Evolutionary conservation across 2,888 invertebrate species (phyloP), one percentile per base, ranked within the genome.

Genomic region (Drosophila robusta): DNA sequence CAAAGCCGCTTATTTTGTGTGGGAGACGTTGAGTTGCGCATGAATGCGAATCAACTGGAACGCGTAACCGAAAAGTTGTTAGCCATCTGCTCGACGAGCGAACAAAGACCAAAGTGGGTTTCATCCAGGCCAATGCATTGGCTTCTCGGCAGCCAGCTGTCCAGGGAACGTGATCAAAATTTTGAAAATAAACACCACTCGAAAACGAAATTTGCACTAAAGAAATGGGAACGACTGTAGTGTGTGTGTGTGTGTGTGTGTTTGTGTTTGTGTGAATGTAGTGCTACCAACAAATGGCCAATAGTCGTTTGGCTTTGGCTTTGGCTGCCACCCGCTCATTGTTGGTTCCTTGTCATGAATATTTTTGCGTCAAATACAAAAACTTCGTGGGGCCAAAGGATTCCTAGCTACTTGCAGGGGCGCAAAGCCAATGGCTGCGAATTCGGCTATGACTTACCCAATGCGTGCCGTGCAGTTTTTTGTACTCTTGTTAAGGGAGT

Each of bases 341-440:
- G 57, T 38, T 58, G 58, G 12, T 52, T 38, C 55, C 51, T 65
- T 60, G 74, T 66, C 65, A 85, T 85, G 89, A 88, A 85, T 85
- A 85, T 85, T 74, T 89, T 89, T 77, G 67, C 80, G 83, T 86
- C 72, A 81, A 71, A 67, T 47, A 69, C 82, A 78, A 75, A 70
- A 84, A 69, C 70, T 70, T 70, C 54, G 32, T 41, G 44, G 32
- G 46, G 16, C 45, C 32, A 50, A 56, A 50, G 24, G 50, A 76
- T 57, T 57, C 51, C 45, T 32, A 57, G 55, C 62, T 75, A n/a
- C n/a, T n/a, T n/a, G n/a, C n/a, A n/a, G n/a, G n/a, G n/a, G n/a
- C n/a, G 58, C 39, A 42, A 44, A 29, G 49, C 34, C 44, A 36
- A n/a, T 18, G n/a, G 29, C 32, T 39, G 32, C 7, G 12, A 42